Conservation (phyloP, 2,888 invertebrate species). For the Trachelus troglodyta region DNA sequence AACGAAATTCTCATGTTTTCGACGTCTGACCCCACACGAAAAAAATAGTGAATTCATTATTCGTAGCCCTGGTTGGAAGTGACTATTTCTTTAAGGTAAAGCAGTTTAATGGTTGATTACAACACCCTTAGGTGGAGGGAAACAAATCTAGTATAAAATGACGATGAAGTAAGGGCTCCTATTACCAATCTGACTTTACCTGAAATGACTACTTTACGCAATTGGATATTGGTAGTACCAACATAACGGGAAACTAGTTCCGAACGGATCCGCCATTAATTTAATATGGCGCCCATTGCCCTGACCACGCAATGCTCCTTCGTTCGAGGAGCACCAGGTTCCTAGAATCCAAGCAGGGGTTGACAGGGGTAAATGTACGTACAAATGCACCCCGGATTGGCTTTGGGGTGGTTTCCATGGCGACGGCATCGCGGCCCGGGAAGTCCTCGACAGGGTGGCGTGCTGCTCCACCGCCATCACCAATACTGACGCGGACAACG, state of each 20-base stretch:
- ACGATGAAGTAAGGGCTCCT: background rate
- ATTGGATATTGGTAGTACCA: background rate
- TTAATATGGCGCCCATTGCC: conserved; percentile 2
- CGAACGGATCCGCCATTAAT: conserved; percentile 8
- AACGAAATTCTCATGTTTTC: background rate
- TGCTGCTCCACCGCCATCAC: conserved; percentile 20
- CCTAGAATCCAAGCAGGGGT: conserved; percentile 30
- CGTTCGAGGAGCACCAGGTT: conserved; percentile 45
- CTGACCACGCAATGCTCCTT: conserved; percentile 13
- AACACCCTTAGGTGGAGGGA: background rate
- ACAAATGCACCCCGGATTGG: conserved; percentile 60
- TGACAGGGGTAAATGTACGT: conserved; percentile 57
- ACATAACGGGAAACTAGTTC: background rate
- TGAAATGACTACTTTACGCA: background rate
- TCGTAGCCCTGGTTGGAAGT: background rate
- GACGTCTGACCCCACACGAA: too few relatives aligned
- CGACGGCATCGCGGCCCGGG: conserved; percentile 57
- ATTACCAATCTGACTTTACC: background rate
- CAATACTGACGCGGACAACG: conserved; percentile 4
- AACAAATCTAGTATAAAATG: background rate
- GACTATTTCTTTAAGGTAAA: background rate
- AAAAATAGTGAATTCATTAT: background rate
- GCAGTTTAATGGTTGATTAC: background rate
- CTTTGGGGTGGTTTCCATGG: conserved; percentile 57
- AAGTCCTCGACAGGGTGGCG: conserved; percentile 36